Evolutionary conservation across 2,888 invertebrate genomes (phyloP).

Genomic region (Eutolmus rufibarbis): DNA sequence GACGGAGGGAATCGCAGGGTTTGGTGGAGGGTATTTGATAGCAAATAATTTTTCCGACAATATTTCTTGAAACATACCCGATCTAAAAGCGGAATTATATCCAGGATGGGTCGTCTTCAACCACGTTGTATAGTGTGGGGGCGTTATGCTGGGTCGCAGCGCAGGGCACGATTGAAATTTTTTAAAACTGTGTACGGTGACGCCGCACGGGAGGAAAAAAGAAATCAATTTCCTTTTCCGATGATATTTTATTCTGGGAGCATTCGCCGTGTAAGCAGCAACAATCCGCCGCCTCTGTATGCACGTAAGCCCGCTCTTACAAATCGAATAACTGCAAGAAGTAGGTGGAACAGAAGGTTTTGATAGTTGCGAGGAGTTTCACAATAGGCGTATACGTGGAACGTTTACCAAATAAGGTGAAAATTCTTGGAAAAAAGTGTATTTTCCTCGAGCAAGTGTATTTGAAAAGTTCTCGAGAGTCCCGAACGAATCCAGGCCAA

Average conservation of each 20-base stretch:
- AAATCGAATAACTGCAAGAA: constrained; percentile 30
- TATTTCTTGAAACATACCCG: constrained; percentile 7
- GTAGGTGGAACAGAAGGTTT: constrained; percentile 38
- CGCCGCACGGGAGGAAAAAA: not conserved
- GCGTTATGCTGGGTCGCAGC: not conserved
- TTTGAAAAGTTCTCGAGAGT: constrained; percentile 15
- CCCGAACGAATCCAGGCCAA: not conserved
- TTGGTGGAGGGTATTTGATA: not conserved
- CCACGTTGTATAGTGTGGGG: not conserved
- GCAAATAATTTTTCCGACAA: constrained; percentile 15
- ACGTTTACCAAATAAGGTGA: constrained; percentile 34
- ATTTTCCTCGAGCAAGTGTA: not conserved
- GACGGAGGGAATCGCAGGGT: not conserved
- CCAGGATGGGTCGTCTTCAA: not conserved
- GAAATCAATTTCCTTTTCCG: constrained; percentile 26
- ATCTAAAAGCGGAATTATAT: not conserved
- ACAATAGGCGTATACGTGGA: constrained; percentile 36
- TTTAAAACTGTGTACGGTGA: not conserved
- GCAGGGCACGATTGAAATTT: not conserved
- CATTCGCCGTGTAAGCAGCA: constrained; percentile 18
- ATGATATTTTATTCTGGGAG: constrained; percentile 20
- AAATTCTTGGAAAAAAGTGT: constrained; percentile 20
- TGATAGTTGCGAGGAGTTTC: constrained; percentile 30
- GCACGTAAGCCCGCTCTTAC: constrained; percentile 13
- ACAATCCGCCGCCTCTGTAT: not conserved